A percentile compares a stretch with the other conserved stretches of the same genome.
Evolutionary conservation across 2,888 invertebrate species (phyloP).

Genomic region (Campoplex nolae): DNA sequence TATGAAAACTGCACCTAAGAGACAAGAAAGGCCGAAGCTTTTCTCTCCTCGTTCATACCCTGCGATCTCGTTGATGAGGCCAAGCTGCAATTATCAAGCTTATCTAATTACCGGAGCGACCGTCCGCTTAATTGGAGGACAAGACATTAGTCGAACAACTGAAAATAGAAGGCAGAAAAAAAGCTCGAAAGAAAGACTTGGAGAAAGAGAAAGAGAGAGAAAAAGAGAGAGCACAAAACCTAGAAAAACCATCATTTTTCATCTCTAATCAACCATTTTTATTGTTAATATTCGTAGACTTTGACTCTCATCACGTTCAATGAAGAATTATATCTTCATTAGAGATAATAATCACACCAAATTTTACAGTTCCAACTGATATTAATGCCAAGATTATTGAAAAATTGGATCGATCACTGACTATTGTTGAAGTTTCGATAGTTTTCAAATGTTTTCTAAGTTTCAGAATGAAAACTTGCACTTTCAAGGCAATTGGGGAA

Average conservation of each 20-base stretch:
- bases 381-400: too few species aligned
- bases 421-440: too few species aligned
- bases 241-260: constrained; percentile 47
- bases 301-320: constrained; percentile 40
- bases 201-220: constrained; percentile 49
- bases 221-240: constrained; percentile 48
- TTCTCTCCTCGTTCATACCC: constrained; percentile 71
- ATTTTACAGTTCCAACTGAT: too few species aligned
- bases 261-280: constrained; percentile 16
- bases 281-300: constrained; percentile 4
- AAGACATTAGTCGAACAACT: constrained; percentile 65
- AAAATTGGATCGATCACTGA: not conserved
- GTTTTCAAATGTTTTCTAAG: too few species aligned
- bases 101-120: constrained; percentile 82
- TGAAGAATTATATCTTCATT: constrained; percentile 8
- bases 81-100: constrained; percentile 81
- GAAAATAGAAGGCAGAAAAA: constrained; percentile 31
- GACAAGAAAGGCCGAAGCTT: constrained; percentile 74
- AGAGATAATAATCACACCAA: not conserved
- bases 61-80: constrained; percentile 74
- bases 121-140: constrained; percentile 75
- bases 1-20: constrained; percentile 82
- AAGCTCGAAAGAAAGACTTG: constrained; percentile 22
- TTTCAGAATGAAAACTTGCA: not conserved
- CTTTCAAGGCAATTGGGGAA: not conserved